A percentile compares a stretch with the other conserved stretches of the same genome.
Evolutionary conservation across 2,113 vertebrate genomes (phyloP).

Genomic region (Nyctibius bracteatus): DNA sequence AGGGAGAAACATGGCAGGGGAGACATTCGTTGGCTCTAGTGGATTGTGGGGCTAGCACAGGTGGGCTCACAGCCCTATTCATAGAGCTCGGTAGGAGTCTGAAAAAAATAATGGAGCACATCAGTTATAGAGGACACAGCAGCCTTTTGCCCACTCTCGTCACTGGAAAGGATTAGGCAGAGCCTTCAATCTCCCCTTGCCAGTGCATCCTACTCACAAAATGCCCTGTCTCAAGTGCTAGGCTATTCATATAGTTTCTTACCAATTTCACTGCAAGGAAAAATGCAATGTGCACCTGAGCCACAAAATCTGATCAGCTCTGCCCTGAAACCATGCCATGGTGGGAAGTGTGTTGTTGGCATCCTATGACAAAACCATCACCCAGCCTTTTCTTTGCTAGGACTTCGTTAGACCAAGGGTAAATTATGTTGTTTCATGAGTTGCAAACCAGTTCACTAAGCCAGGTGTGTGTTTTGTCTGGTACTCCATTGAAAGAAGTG

Average conservation of each 20-base stretch:
- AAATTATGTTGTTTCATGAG: neutral
- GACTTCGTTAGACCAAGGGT: neutral
- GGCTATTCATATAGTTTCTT: neutral
- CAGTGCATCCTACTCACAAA: neutral
- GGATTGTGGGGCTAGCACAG: neutral
- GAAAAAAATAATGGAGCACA: neutral
- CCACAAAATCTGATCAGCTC: neutral
- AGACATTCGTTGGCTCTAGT: neutral
- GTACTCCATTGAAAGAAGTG: neutral
- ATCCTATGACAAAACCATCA: neutral
- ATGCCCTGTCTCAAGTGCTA: neutral
- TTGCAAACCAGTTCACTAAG: neutral
- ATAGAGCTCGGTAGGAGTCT: neutral
- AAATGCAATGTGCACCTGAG: neutral
- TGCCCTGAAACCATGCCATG: accelerated
- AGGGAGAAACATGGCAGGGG: neutral
- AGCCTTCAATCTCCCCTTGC: neutral
- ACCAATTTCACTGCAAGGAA: neutral
- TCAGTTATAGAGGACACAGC: neutral
- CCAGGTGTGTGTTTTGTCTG: neutral
- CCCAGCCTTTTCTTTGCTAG: neutral
- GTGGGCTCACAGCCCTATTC: neutral
- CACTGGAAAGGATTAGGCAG: neutral
- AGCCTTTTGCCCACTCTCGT: neutral
- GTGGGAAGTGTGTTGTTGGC: neutral